phyloP scores from a whole-genome alignment of 1,140 invertebrate genomes.

The Cotesia typhae region DNA sequence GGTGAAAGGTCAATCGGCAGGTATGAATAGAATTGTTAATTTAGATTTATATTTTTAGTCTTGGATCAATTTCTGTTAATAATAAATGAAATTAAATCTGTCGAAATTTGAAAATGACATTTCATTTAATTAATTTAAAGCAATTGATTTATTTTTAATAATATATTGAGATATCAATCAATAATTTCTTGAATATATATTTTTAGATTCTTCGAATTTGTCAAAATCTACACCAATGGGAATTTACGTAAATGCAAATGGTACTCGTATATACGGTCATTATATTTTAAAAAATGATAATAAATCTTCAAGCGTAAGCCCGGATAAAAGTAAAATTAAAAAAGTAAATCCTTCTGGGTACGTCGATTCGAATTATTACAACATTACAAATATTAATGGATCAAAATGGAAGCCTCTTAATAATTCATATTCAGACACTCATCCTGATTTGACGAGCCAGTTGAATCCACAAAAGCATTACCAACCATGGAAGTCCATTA shows the following conservation, averaged over 20 bases:
- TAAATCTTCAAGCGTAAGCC: conserved; percentile 50
- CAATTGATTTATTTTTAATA: too few relatives aligned
- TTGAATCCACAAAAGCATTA: not conserved
- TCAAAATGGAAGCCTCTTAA: conserved; percentile 10
- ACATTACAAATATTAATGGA: conserved; percentile 8
- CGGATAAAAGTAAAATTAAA: conserved; percentile 39
- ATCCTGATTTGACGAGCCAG: conserved; percentile 9
- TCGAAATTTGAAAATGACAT: too few relatives aligned
- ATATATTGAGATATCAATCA: not conserved
- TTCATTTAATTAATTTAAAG: too few relatives aligned
- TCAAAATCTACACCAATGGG: conserved; percentile 35
- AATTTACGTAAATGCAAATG: conserved; percentile 47
- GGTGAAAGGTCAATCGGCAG: too few relatives aligned
- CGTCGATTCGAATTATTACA: not conserved
- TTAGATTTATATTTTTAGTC: too few relatives aligned
- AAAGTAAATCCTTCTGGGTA: too few relatives aligned
- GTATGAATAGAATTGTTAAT: too few relatives aligned
- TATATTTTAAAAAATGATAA: conserved; percentile 47
- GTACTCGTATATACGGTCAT: conserved; percentile 41
- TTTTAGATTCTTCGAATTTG: not conserved
- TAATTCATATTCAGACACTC: conserved; percentile 8
- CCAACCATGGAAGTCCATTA: conserved; percentile 24
- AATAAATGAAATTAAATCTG: too few relatives aligned
- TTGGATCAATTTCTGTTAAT: too few relatives aligned
- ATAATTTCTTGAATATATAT: not conserved